A percentile compares a stretch with the other conserved stretches of the same genome.
Conservation (phyloP, 2,888 invertebrate genomes). For the Parnassius glacialis region DNA sequence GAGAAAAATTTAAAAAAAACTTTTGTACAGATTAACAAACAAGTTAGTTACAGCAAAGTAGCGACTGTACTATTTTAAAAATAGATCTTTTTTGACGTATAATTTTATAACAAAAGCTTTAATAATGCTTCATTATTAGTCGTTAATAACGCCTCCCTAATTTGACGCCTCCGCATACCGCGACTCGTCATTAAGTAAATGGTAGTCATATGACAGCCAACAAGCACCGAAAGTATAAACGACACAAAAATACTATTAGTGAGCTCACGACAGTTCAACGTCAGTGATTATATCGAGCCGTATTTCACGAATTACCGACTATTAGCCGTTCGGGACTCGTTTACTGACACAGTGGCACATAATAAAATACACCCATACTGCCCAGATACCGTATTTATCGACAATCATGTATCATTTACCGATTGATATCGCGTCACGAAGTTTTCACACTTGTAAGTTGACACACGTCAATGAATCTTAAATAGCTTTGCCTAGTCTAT, state of each 20-base stretch:
- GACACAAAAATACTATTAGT: slow-evolving; percentile 37
- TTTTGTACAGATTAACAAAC: too few species aligned
- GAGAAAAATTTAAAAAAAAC: too few species aligned
- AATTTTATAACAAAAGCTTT: neutral
- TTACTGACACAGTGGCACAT: slow-evolving; percentile 1
- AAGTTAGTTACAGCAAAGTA: too few species aligned
- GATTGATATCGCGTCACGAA: slow-evolving; percentile 37
- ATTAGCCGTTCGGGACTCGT: slow-evolving; percentile 1
- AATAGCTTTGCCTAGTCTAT: too few species aligned
- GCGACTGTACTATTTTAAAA: too few species aligned
- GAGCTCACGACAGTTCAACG: slow-evolving; percentile 1
- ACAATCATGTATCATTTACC: slow-evolving; percentile 45
- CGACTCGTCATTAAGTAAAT: neutral
- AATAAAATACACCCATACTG: slow-evolving; percentile 3
- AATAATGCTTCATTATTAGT: neutral
- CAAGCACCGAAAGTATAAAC: slow-evolving; percentile 34
- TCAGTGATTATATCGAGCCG: slow-evolving; percentile 2
- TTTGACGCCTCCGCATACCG: neutral
- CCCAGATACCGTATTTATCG: slow-evolving; percentile 39
- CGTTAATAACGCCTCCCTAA: neutral
- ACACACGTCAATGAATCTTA: neutral
- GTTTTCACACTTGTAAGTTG: neutral
- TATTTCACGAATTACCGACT: slow-evolving; percentile 28
- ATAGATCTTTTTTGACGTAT: too few species aligned
- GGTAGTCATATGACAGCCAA: neutral